Evolutionary conservation across 2,797 vertebrate genomes (phyloP).

Genomic region (Calcarius lapponicus): DNA sequence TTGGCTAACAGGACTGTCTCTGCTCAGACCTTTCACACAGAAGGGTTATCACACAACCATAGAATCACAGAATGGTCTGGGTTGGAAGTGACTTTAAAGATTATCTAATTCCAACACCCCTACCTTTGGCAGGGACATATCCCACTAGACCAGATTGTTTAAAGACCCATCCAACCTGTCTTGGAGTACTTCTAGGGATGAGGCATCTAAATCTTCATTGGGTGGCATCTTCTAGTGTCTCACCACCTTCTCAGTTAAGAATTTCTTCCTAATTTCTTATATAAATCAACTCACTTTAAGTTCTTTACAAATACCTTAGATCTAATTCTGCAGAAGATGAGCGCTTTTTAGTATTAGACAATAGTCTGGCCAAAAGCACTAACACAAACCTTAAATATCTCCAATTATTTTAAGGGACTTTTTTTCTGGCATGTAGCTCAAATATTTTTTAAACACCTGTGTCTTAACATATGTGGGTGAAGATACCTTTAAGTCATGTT

Average conservation of each 20-base stretch:
- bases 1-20: background rate
- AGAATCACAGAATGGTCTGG: background rate
- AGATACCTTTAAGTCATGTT: background rate
- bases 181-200: background rate
- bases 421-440: background rate
- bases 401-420: background rate
- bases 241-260: background rate
- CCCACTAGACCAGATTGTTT: background rate
- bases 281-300: background rate
- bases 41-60: background rate
- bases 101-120: rapidly evolving
- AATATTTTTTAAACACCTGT: background rate
- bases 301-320: background rate
- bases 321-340: background rate
- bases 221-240: background rate
- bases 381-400: background rate
- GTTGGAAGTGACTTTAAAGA: background rate
- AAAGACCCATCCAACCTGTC: background rate
- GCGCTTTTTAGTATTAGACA: background rate
- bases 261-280: background rate
- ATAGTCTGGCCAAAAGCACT: background rate
- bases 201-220: background rate
- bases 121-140: background rate
- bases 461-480: background rate
- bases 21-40: background rate